Base-by-base conservation (phyloP, 2,888 invertebrate genomes). In the Drosophila hamatofila region DNA sequence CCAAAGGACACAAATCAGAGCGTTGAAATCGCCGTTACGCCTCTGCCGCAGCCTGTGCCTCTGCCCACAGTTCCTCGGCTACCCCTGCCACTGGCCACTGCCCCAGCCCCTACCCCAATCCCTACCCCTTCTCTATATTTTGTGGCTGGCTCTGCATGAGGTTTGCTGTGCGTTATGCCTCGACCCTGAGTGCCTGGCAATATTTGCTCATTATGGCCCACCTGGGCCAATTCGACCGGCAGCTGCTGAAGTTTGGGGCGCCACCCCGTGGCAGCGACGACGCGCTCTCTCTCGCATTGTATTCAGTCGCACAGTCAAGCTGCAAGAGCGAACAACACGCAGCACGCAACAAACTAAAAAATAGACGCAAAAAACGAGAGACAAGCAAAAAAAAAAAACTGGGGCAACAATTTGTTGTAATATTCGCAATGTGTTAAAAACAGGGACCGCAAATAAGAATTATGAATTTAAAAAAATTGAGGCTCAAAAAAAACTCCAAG, bases 251-350 rank as follows among this genome's bases (percentile, higher is more conserved):
- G 39, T 35, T 25, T 23, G 33, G 39, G 14, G 11, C 54, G 54
- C 39, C 39, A 54, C 39, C 25, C 39, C n/a, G 25, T 37, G 54
- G 39, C 27, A 27, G 30, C 30, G 3, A 11, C 30, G 18, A 18
- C 56, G 56, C n/a, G 23, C 18, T 41, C 58, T 41, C 58, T 60
- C 48, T 35, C 37, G 46, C 25, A 25, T 35, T 23, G 56, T 23
- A 41, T 65, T 78, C 78, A 79, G 79, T 79, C 73, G 73, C 66
- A 64, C 62, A 61, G 58, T 5, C 35, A 57, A 60, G 73, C 65
- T 79, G 79, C 81, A 67, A 59, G 73, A 78, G 81, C 78, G 60
- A 58, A 77, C 51, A 76, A 58, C 72, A 71, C 71, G 52, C 60
- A 56, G 59, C 59, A 58, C 68, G 49, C 62, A 48, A 12, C 37